These are phyloP conservation scores for Drosophila biarmipes DNA, from an alignment of 1,140 invertebrate species.

Conservation along the genomic window DNA sequence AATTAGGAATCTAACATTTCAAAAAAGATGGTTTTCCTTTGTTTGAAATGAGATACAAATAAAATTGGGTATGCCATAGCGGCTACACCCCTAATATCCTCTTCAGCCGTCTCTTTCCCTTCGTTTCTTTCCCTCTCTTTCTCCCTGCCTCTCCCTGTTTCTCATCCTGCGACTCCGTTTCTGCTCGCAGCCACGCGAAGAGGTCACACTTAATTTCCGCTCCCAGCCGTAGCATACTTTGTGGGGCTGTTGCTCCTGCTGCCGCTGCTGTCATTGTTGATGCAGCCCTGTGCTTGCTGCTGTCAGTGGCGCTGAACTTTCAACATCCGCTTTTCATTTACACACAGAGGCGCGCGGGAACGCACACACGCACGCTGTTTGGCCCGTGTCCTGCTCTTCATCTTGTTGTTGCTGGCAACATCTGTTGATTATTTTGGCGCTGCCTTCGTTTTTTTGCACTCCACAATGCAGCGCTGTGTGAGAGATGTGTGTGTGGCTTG, in stretches of 20 bases:
- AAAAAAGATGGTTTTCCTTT: not conserved
- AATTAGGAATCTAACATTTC: not conserved
- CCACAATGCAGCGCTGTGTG: constrained; percentile 26
- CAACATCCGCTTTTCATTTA: constrained; percentile 81
- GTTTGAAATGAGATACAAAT: not conserved
- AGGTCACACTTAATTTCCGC: constrained; percentile 83
- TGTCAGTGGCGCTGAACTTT: constrained; percentile 79
- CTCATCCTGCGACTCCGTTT: constrained; percentile 17
- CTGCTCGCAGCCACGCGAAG: constrained; percentile 66
- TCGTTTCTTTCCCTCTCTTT: not conserved
- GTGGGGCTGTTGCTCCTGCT: constrained; percentile 35
- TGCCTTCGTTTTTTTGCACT: constrained; percentile 60
- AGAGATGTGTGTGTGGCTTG: constrained; percentile 33
- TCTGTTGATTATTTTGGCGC: constrained; percentile 80
- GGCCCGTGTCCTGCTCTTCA: constrained; percentile 21
- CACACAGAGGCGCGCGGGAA: constrained; percentile 34
- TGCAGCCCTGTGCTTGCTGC: constrained; percentile 58
- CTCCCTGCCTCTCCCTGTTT: constrained; percentile 6
- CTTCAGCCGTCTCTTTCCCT: not conserved
- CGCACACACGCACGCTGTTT: constrained; percentile 25
- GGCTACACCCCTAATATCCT: not conserved
- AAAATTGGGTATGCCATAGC: not conserved
- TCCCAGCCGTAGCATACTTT: constrained; percentile 75
- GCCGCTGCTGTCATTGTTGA: constrained; percentile 68
- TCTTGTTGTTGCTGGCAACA: constrained; percentile 67